Evolutionary conservation across 1,140 invertebrate genomes (phyloP), one percentile per base, ranked within the genome.

Genomic region (Amyelois transitella): DNA sequence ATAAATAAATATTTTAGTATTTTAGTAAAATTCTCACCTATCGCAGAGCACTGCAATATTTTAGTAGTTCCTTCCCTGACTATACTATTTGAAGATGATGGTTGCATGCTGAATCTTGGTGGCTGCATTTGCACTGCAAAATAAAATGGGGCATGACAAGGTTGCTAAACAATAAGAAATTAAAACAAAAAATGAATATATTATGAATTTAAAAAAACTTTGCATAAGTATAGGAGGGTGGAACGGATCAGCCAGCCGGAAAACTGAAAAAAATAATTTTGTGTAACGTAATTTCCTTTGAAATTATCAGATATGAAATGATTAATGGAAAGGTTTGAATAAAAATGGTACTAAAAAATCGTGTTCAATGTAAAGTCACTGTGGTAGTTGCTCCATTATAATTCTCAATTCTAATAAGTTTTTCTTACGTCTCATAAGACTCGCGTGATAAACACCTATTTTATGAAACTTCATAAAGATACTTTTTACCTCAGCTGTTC

Each of bases 1-100:
- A 19, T 38, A 17, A 43, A 21, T 45, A 44, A 32, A 54, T 10
- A 18, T 8, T 47, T 25, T 18, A 24, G 3, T 18, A n/a, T n/a
- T 43, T n/a, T 38, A 14, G n/a, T 38, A 2, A 38, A 38, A 44
- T 55, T 49, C 91, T 93, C 90, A 96, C 95, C 95, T 86, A 93
- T 89, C 17, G 95, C 95, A 85, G 95, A 94, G 85, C 95, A 97
- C 83, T 97, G 95, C 55, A 97, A 90, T 82, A 97, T 96, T 91
- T 97, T 97, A 10, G 94, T 96, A 60, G 94, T 91, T 75, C 94
- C 94, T 89, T 96, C 95, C 77, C 92, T 93, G 66, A 96, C 94
- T 73, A 96, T 93, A 75, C 93, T 95, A 62, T 94, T 94, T 60
- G 94, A 94, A 28, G 93, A 92, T 21, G 94, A 94, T 12, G 95